phyloP scores from a whole-genome alignment of 2,113 vertebrate genomes.

The Ptilorrhoa leucosticta region DNA sequence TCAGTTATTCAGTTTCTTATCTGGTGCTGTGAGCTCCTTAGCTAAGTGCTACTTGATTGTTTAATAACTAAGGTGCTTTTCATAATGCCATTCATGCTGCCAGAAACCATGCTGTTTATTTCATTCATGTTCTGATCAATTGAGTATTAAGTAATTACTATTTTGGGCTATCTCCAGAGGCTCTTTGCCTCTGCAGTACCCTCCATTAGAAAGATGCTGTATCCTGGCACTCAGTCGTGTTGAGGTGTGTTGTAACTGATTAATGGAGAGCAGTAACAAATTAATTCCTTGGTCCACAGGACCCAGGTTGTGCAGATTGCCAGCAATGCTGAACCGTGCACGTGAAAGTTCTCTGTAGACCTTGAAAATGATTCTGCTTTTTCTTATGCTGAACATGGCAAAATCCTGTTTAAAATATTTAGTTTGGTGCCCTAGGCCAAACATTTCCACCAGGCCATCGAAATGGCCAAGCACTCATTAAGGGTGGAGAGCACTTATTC shows the following conservation, averaged over 20 bases:
- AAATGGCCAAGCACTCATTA: not conserved
- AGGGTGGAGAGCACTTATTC: not conserved
- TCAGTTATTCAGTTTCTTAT: constrained; percentile 57
- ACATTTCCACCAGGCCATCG: not conserved
- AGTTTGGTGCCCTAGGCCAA: not conserved
- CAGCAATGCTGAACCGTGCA: not conserved
- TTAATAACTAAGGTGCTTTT: constrained; percentile 59
- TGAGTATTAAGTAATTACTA: constrained; percentile 55
- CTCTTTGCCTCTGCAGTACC: constrained; percentile 11
- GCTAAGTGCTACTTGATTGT: constrained; percentile 62
- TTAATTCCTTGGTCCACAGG: not conserved
- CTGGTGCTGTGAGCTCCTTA: constrained; percentile 46
- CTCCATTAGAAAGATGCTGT: not conserved
- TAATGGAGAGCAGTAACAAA: constrained; percentile 7
- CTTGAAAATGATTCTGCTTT: not conserved
- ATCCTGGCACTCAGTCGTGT: not conserved
- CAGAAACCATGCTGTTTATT: constrained; percentile 46
- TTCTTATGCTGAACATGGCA: not conserved
- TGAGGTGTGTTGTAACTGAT: constrained; percentile 33
- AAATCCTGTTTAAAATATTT: not conserved
- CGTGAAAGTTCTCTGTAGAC: not conserved
- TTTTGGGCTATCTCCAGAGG: constrained; percentile 39
- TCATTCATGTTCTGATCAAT: constrained; percentile 56
- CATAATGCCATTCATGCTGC: constrained; percentile 33
- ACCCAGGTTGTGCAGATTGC: not conserved